Evolutionary conservation across 2,888 invertebrate genomes (phyloP).

Genomic region (Conistra vaccinii): DNA sequence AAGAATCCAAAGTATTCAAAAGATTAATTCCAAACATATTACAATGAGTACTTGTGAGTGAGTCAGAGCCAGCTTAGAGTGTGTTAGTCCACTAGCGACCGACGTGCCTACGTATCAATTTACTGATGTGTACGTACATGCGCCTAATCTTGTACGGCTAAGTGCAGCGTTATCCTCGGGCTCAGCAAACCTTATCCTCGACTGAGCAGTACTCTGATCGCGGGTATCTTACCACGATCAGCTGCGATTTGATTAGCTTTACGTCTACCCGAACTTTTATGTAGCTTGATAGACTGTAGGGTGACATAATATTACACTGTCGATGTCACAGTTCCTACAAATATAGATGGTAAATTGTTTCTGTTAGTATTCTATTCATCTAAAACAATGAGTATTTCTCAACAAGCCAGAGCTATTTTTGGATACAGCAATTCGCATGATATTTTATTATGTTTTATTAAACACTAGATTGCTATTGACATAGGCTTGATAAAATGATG

Average conservation of each 20-base stretch:
- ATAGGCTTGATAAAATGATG: background rate
- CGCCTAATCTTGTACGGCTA: background rate
- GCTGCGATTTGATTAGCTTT: background rate
- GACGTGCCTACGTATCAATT: background rate
- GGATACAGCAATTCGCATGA: no score
- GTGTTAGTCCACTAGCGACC: background rate
- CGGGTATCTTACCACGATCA: background rate
- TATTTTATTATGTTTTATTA: no score
- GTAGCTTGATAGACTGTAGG: background rate
- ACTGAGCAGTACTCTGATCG: background rate
- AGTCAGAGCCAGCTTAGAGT: background rate
- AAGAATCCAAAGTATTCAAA: background rate
- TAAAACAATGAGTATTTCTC: background rate
- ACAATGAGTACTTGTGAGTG: background rate
- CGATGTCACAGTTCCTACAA: background rate
- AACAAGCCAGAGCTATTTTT: background rate
- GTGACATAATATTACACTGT: background rate
- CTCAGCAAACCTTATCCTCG: background rate
- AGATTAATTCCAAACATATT: background rate
- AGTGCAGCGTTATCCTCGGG: slow-evolving; percentile 6
- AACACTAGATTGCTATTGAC: background rate
- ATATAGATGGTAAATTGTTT: background rate
- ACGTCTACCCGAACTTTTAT: background rate
- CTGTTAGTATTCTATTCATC: background rate
- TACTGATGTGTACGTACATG: background rate